Evolutionary conservation across 1,140 invertebrate species (phyloP).

Genomic region (Drosophila ambigua): DNA sequence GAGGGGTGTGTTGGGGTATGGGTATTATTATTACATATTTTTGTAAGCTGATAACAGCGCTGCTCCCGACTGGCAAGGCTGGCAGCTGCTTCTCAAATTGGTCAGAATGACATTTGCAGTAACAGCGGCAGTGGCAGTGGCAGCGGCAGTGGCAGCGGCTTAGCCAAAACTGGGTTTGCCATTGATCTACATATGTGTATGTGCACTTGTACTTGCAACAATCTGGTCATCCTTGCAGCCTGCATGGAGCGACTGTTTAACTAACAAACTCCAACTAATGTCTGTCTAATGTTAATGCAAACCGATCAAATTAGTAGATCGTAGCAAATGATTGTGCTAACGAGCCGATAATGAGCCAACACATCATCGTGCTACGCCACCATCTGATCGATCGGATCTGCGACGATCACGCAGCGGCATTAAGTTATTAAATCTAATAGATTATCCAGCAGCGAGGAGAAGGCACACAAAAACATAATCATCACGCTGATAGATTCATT

Average conservation of each 20-base stretch:
- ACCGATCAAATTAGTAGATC: slow-evolving; percentile 52
- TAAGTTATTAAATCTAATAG: slow-evolving; percentile 52
- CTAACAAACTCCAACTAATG: slow-evolving; percentile 18
- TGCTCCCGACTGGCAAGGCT: slow-evolving; percentile 15
- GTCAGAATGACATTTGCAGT: slow-evolving; percentile 68
- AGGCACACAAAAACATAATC: slow-evolving; percentile 42
- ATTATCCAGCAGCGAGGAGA: slow-evolving; percentile 11
- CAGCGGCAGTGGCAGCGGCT: slow-evolving; percentile 28
- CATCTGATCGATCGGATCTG: slow-evolving; percentile 13
- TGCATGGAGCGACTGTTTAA: slow-evolving; percentile 34
- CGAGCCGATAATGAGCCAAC: slow-evolving; percentile 57
- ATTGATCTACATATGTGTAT: slow-evolving; percentile 71
- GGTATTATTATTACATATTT: slow-evolving; percentile 34
- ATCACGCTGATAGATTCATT: slow-evolving; percentile 31
- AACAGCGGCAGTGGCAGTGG: slow-evolving; percentile 39
- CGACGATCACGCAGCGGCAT: slow-evolving; percentile 21
- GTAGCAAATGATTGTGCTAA: slow-evolving; percentile 43
- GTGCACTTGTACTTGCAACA: slow-evolving; percentile 68
- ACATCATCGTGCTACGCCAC: background rate
- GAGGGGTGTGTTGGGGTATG: background rate
- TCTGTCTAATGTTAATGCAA: slow-evolving; percentile 18
- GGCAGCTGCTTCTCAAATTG: slow-evolving; percentile 54
- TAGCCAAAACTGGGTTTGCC: slow-evolving; percentile 81
- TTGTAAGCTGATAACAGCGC: slow-evolving; percentile 55
- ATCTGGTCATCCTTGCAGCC: slow-evolving; percentile 76